Evolutionary conservation across 2,888 invertebrate species (phyloP), one percentile per base, ranked within the genome.

Genomic region (Coleophora deauratella): DNA sequence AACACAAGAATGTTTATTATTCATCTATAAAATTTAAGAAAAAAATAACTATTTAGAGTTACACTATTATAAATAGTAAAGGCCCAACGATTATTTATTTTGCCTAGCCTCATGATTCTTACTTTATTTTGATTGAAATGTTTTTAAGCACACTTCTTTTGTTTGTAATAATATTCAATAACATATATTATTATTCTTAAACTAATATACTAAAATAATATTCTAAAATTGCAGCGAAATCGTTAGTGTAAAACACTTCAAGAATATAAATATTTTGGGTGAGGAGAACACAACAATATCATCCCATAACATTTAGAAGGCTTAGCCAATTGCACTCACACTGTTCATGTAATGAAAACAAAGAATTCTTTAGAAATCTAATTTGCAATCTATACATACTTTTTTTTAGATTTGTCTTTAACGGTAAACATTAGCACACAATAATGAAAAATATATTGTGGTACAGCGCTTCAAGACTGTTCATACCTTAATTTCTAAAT

Each of bases 261-360:
- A 66, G 62, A 72, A 74, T 68, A 74, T 68, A 72, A 71, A 72
- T 70, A 69, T 66, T 62, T 66, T 59, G 67, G 63, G 58, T 66
- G 65, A 59, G 63, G 56, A 69, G 69, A 66, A 72, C 59, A 69
- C 66, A 73, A 70, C 65, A 72, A 72, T 64, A 58, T 64, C 51
- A 61, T 68, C 59, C 66, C 65, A 70, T 64, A 77, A 74, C 64
- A 72, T 66, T 63, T 59, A 69, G 55, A 69, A 66, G 81, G 82
- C 82, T 80, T 72, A 58, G 82, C 82, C 81, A 75, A 70, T 84
- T 84, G 82, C 82, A 84, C 82, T 72, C 68, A 21, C 21, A 21
- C 21, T 4, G 21, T 21, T 61, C 61, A 55, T 57, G 54, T 62
- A 51, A 60, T 58, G 57, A 60, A 68, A 66, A 57, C 59, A 55